Evolutionary conservation across 1,140 invertebrate species (phyloP).

Genomic region (Trichogramma pretiosum): DNA sequence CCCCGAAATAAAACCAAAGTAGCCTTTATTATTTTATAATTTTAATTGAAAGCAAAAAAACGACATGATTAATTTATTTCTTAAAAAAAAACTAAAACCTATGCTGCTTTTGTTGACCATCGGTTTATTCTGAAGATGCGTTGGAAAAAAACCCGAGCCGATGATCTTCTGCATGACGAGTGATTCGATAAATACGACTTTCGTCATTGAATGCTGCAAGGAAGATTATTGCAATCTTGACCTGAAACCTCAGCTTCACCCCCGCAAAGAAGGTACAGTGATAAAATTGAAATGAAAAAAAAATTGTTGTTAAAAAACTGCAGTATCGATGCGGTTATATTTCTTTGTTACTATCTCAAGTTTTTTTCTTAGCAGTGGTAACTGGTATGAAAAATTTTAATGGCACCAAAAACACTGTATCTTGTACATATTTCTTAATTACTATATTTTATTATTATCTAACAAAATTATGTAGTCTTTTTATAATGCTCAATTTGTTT

Average conservation of each 20-base stretch:
- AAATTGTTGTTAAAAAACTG: no score
- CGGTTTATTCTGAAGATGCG: slow-evolving; percentile 36
- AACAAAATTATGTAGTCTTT: neutral
- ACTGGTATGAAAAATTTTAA: no score
- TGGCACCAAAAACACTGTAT: no score
- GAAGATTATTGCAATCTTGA: slow-evolving; percentile 56
- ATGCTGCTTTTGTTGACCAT: slow-evolving; percentile 36
- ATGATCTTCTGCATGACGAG: slow-evolving; percentile 46
- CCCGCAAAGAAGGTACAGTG: slow-evolving; percentile 43
- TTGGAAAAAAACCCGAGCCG: slow-evolving; percentile 44
- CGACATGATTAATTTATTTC: no score
- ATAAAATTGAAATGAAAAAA: no score
- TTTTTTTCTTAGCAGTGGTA: slow-evolving; percentile 4
- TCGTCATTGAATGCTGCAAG: slow-evolving; percentile 59
- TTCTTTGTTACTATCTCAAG: slow-evolving; percentile 15
- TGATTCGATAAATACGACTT: slow-evolving; percentile 46
- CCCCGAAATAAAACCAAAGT: no score
- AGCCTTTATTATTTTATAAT: no score
- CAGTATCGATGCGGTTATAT: no score
- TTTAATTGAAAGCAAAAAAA: no score
- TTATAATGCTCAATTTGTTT: neutral
- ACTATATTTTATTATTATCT: neutral
- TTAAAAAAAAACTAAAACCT: no score
- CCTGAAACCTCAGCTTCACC: slow-evolving; percentile 46
- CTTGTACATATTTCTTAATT: no score